Evolutionary conservation across 2,797 vertebrate species (phyloP), one percentile per base, ranked within the genome.

Genomic region (Columba guinea): DNA sequence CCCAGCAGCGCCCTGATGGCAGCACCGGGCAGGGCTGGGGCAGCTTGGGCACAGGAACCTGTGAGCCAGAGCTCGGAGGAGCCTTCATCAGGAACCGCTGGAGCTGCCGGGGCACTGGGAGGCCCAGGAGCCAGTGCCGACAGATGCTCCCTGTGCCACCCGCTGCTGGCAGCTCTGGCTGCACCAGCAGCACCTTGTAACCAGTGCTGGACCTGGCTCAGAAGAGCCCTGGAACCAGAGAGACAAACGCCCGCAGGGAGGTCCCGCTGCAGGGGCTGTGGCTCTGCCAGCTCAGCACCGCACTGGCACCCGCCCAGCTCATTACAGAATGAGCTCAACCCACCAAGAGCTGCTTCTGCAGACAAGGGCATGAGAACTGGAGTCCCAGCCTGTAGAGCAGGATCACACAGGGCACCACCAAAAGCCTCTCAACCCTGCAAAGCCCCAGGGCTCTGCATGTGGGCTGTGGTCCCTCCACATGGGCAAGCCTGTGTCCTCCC

Each of bases 381-480:
- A 74, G 32, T 39, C 39, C 55, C 5, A 0, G 15, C 6, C 19
- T 49, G 32, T 21, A 11, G 13, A 52, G 22, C 22, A 55, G 26
- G 14, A 64, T 28, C 18, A 13, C 4, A n/a, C 9, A 32, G 23
- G 20, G 11, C 46, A 64, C 26, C 1, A 0, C 35, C n/a, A 82
- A 8, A 80, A 32, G 5, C 21, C 49, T 39, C 58, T 70, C 32
- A 39, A 53, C 5, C 37, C 74, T 48, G 35, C 17, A 26, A 41
- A 67, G 68, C 32, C 21, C 19, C 7, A 11, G 16, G 32, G 28
- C 49, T 75, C 74, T 49, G 53, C 17, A 7, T 5, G 3, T 0
- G 0, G 11, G 52, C 56, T 77, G 53, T 53, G 41, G 55, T 8
- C 74, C 19, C 28, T 60, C 19, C 32, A 1, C 0, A 0, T 3